Conservation (phyloP, 1,140 invertebrate species). For the Campodea augens region DNA sequence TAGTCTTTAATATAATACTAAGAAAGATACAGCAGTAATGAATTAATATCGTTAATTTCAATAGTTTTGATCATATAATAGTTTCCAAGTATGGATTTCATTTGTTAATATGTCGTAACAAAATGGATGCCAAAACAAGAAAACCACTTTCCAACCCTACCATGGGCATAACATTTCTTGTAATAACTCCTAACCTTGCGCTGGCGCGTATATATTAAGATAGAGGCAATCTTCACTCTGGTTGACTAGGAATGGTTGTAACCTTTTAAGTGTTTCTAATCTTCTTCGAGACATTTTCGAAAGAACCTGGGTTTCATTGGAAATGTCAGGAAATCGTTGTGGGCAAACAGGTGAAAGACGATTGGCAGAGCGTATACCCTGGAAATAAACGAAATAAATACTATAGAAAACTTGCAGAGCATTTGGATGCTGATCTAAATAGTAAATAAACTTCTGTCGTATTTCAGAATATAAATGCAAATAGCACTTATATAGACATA, state of each 20-base stretch:
- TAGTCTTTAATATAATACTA: too few species aligned
- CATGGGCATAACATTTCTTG: not conserved
- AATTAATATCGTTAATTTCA: not conserved
- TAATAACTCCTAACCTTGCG: slow-evolving; percentile 61
- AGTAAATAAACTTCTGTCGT: too few species aligned
- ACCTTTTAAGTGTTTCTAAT: slow-evolving; percentile 60
- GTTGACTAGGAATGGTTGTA: slow-evolving; percentile 64
- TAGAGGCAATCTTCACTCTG: slow-evolving; percentile 94
- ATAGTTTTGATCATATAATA: not conserved
- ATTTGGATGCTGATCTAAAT: too few species aligned
- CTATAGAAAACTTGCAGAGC: too few species aligned
- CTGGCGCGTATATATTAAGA: slow-evolving; percentile 85
- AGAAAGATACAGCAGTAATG: too few species aligned
- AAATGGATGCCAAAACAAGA: too few species aligned
- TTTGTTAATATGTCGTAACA: too few species aligned
- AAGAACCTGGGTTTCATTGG: slow-evolving; percentile 60
- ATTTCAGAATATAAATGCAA: too few species aligned
- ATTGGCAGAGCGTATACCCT: slow-evolving; percentile 53
- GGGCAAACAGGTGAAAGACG: slow-evolving; percentile 74
- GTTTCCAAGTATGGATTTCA: too few species aligned
- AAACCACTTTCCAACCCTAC: slow-evolving; percentile 6
- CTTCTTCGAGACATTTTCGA: slow-evolving; percentile 75
- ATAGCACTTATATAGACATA: too few species aligned
- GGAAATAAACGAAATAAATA: too few species aligned
- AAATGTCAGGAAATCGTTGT: slow-evolving; percentile 62